Base-by-base conservation (phyloP, 2,888 invertebrate genomes). In the Galeopsomyia nigrocyanea region DNA sequence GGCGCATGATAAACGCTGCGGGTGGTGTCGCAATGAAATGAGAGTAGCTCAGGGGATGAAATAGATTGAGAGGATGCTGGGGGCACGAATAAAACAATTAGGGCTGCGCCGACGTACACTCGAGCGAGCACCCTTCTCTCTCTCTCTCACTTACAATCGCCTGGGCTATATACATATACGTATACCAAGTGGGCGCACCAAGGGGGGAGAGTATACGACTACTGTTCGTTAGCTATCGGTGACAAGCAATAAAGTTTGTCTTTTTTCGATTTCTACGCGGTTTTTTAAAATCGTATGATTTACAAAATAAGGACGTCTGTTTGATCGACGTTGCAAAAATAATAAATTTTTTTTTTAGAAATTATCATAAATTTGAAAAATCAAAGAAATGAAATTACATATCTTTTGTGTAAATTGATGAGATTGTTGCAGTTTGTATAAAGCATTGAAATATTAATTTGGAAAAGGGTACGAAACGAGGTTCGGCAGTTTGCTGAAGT, bases 21-120 rank as follows among this genome's bases (percentile, higher is more conserved):
- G 85, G 85, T 84, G 85, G 84, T 80, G 82, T 81, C 80, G 79
- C 81, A 79, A 82, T 83, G 82, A 84, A 83, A 82, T 79, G 81
- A 81, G 82, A 80, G 82, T 81, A 78, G 82, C 81, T 81, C 79
- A 80, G 77, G 81, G 82, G 83, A 81, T 80, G 82, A 79, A 83
- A 84, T 84, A 84, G 83, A 84, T 83, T 82, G 83, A 83, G 82
- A 80, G 81, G 79, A 79, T 76, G 78, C 79, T 76, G 74, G 79
- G 80, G 80, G 79, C 80, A 80, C 80, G 84, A 84, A 83, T 84
- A 84, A 85, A 85, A 85, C 84, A 85, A 85, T 85, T 85, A 85
- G 82, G 81, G 82, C 80, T 81, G 81, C 82, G 80, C 80, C 80
- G 83, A 81, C 80, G 83, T 79, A 83, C 83, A 82, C 85, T 84